A percentile compares a stretch with the other conserved stretches of the same genome.
phyloP scores from a whole-genome alignment of 2,888 invertebrate species.

The Argynnis bischoffii region DNA sequence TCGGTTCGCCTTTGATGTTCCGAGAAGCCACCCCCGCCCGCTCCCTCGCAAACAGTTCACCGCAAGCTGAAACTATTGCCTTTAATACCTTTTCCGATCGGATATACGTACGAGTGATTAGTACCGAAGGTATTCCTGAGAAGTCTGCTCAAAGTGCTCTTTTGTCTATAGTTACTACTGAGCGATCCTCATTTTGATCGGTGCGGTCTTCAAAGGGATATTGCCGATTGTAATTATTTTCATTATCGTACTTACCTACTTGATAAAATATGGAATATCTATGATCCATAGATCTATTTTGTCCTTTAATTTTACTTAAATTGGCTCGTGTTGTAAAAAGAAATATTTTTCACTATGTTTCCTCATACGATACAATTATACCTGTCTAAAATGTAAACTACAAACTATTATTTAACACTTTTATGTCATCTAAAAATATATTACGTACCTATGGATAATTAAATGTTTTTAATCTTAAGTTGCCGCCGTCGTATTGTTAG shows the following conservation, averaged over 20 bases:
- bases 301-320: no score
- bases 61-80: conserved; percentile 79
- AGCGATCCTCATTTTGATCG: conserved; percentile 61
- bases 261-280: no score
- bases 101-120: conserved; percentile 75
- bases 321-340: no score
- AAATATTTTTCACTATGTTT: no score
- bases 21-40: conserved; percentile 47
- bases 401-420: no score
- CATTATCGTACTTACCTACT: background rate
- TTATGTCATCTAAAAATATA: no score
- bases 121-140: conserved; percentile 70
- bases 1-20: conserved; percentile 79
- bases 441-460: no score
- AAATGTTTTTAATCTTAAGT: no score
- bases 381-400: no score
- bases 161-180: conserved; percentile 61
- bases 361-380: no score
- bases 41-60: conserved; percentile 74
- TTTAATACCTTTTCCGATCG: conserved; percentile 78
- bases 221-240: conserved; percentile 20
- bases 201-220: conserved; percentile 23
- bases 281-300: no score
- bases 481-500: no score
- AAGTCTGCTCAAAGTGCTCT: conserved; percentile 69